phyloP scores from a whole-genome alignment of 2,888 invertebrate genomes.

The Phyllotreta cruciferae region DNA sequence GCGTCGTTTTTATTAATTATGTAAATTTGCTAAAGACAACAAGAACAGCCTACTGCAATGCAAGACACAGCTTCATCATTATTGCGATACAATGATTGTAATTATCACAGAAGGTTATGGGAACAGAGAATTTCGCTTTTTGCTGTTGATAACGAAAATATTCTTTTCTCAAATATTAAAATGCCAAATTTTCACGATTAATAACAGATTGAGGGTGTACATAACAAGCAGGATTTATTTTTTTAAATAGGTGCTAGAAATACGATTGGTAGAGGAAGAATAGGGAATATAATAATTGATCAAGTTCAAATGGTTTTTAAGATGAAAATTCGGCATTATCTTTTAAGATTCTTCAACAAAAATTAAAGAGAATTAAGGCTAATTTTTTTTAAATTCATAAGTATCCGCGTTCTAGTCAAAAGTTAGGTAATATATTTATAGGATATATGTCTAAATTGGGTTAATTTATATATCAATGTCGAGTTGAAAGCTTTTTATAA shows the following conservation, averaged over 20 bases:
- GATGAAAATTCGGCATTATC: too few relatives aligned
- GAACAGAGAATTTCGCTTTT: slow-evolving; percentile 44
- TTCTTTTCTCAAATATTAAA: not conserved
- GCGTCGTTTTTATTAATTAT: slow-evolving; percentile 22
- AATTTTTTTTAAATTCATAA: too few relatives aligned
- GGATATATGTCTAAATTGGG: not conserved
- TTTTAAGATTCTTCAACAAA: too few relatives aligned
- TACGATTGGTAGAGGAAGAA: too few relatives aligned
- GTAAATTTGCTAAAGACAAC: slow-evolving; percentile 49
- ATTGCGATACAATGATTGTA: slow-evolving; percentile 62
- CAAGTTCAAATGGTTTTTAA: too few relatives aligned
- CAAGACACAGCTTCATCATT: slow-evolving; percentile 61
- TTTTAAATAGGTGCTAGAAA: not conserved
- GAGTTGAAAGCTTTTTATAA: too few relatives aligned
- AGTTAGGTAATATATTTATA: slow-evolving; percentile 4
- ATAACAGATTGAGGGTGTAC: not conserved
- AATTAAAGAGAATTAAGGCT: too few relatives aligned
- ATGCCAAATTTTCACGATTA: slow-evolving; percentile 5
- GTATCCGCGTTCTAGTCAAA: not conserved
- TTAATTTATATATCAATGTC: too few relatives aligned
- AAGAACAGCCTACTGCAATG: slow-evolving; percentile 59
- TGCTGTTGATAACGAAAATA: slow-evolving; percentile 8
- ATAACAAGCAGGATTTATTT: not conserved
- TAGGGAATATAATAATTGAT: too few relatives aligned
- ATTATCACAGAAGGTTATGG: slow-evolving; percentile 61